phyloP scores from a whole-genome alignment of 2,113 vertebrate species.

The Pseudopodoces humilis region DNA sequence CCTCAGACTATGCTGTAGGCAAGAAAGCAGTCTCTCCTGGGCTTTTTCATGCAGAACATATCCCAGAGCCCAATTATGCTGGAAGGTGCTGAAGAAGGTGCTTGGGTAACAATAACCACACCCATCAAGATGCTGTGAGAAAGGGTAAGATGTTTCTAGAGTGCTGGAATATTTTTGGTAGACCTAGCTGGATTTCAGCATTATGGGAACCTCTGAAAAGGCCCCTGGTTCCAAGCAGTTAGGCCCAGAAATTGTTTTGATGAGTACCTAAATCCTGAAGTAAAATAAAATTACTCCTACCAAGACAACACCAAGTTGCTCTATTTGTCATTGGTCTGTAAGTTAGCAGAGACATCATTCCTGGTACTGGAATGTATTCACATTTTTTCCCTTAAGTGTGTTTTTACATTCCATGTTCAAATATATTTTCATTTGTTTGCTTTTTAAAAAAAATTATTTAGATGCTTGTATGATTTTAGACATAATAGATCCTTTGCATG shows the following conservation, averaged over 20 bases:
- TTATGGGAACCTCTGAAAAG: neutral
- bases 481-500: neutral
- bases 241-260: neutral
- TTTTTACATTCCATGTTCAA: neutral
- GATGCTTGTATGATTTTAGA: neutral
- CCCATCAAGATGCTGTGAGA: neutral
- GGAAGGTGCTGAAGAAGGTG: neutral
- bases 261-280: neutral
- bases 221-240: neutral
- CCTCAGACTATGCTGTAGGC: neutral
- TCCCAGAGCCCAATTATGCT: neutral
- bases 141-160: neutral
- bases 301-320: neutral
- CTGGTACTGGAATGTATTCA: neutral
- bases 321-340: neutral
- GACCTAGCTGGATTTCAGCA: neutral
- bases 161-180: neutral
- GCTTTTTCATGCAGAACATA: rapidly evolving
- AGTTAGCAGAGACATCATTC: neutral
- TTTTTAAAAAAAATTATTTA: neutral
- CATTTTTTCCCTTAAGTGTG: neutral
- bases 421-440: neutral
- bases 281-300: neutral
- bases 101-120: neutral
- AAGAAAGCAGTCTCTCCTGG: neutral